Percentiles rank a stretch among this genome's conserved stretches.
Conservation (phyloP, 1,140 invertebrate genomes). For the Sminthurides bifidus region DNA sequence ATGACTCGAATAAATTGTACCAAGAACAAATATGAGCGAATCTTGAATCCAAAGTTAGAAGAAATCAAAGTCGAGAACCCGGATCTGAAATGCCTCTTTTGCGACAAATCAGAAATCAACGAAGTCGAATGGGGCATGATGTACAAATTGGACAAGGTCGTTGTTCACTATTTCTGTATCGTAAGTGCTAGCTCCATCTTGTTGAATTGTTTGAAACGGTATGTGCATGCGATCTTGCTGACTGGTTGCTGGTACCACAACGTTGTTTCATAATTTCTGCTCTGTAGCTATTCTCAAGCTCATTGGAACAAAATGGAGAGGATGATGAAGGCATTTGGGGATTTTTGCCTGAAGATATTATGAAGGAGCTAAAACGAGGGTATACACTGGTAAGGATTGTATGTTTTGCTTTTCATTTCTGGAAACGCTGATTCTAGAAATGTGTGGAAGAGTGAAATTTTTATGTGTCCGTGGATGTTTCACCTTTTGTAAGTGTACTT, state of each 20-base stretch:
- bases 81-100: slow-evolving; percentile 16
- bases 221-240: too few relatives aligned
- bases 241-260: too few relatives aligned
- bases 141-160: slow-evolving; percentile 14
- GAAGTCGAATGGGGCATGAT: slow-evolving; percentile 25
- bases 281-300: slow-evolving; percentile 49
- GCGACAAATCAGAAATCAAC: slow-evolving; percentile 12
- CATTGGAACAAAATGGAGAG: slow-evolving; percentile 46
- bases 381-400: slow-evolving; percentile 40
- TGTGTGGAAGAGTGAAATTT: too few relatives aligned
- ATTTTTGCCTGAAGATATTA: slow-evolving; percentile 48
- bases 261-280: too few relatives aligned
- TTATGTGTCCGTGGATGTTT: too few relatives aligned
- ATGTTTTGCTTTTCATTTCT: too few relatives aligned
- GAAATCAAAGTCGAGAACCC: slow-evolving; percentile 5
- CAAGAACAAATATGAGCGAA: too few relatives aligned
- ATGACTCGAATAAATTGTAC: too few relatives aligned
- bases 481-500: too few relatives aligned
- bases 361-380: slow-evolving; percentile 44
- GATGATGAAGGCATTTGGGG: slow-evolving; percentile 49
- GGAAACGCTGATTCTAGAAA: too few relatives aligned
- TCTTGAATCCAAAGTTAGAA: slow-evolving; percentile 19
- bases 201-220: too few relatives aligned
- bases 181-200: too few relatives aligned
- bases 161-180: slow-evolving; percentile 28